Conservation (phyloP, 2,888 invertebrate genomes). For the Nymphalis c-album region DNA sequence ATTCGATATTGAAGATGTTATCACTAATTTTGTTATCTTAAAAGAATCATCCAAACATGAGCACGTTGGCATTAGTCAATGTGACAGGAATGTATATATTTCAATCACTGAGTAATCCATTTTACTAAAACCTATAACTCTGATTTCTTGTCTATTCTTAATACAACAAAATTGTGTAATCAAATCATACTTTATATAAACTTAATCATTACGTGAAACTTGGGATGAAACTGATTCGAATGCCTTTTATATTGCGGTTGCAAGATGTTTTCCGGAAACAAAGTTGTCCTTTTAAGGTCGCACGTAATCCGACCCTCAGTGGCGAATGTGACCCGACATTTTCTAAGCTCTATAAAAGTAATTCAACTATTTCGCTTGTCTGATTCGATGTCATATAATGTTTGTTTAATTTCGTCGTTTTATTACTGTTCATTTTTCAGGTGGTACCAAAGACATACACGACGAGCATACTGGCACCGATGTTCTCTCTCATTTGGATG, state of each 20-base stretch:
- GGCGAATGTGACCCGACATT: not conserved
- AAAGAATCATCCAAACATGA: too few relatives aligned
- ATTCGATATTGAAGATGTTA: not conserved
- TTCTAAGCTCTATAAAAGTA: not conserved
- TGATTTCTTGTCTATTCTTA: too few relatives aligned
- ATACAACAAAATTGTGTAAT: too few relatives aligned
- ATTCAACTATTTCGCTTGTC: not conserved
- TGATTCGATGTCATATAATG: not conserved
- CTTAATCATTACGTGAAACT: too few relatives aligned
- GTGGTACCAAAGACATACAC: slow-evolving; percentile 77
- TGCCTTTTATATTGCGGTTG: too few relatives aligned
- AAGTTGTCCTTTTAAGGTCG: not conserved
- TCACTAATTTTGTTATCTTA: not conserved
- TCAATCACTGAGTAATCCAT: too few relatives aligned
- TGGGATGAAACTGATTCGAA: too few relatives aligned
- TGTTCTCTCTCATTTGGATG: slow-evolving; percentile 87
- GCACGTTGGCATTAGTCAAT: too few relatives aligned
- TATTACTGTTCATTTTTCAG: slow-evolving; percentile 50
- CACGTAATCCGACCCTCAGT: not conserved
- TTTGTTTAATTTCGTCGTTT: not conserved
- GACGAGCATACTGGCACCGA: slow-evolving; percentile 83
- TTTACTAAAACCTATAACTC: too few relatives aligned
- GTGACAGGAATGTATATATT: too few relatives aligned
- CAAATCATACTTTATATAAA: too few relatives aligned
- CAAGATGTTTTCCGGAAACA: not conserved